Percentiles rank a stretch among this genome's conserved stretches.
Evolutionary conservation across 2,113 vertebrate genomes (phyloP).

Genomic region (Gavialis gangeticus): DNA sequence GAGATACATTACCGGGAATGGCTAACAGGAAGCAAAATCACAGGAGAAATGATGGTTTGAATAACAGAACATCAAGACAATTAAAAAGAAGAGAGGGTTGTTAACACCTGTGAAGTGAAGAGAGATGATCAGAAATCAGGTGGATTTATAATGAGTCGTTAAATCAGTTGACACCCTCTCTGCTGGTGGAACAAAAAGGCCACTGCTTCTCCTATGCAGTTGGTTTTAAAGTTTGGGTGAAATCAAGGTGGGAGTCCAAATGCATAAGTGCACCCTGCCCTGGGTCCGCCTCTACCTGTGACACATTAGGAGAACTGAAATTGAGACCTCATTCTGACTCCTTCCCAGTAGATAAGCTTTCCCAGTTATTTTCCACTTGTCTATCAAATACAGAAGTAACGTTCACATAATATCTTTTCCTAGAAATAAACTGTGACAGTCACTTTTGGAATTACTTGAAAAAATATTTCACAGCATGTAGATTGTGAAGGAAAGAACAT

Average conservation of each 20-base stretch:
- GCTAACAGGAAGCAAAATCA: no score
- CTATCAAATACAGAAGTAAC: background rate
- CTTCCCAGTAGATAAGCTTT: constrained; percentile 11
- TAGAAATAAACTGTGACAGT: background rate
- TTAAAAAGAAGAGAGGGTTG: no score
- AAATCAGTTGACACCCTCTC: no score
- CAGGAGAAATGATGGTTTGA: no score
- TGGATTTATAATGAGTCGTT: no score
- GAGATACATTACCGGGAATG: no score
- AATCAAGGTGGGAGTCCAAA: background rate
- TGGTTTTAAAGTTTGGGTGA: background rate
- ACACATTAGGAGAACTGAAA: constrained; percentile 20
- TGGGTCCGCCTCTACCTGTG: background rate
- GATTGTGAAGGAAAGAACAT: background rate
- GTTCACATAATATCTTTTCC: background rate
- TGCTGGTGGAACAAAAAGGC: no score
- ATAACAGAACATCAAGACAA: no score
- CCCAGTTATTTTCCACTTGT: constrained; percentile 15
- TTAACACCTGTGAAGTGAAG: no score
- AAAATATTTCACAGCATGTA: background rate
- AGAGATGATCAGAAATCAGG: no score
- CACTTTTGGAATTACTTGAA: background rate
- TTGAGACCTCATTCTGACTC: constrained; percentile 18
- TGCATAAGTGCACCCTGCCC: no score
- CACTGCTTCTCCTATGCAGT: no score